Evolutionary conservation across 2,888 invertebrate species (phyloP).

Genomic region (Athalia circularis): DNA sequence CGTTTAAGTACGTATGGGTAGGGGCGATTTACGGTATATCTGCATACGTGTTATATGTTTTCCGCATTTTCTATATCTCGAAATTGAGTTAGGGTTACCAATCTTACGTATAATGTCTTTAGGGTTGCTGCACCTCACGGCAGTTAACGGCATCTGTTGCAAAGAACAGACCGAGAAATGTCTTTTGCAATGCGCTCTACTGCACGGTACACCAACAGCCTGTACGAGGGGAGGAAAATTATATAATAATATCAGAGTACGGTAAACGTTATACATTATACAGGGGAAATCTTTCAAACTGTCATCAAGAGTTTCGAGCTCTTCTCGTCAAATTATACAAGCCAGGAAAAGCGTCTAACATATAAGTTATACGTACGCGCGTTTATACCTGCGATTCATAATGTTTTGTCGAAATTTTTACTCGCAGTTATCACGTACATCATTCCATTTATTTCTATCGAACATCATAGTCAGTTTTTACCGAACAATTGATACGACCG

Average conservation of each 20-base stretch:
- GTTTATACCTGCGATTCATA: too few relatives aligned
- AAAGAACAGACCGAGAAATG: conserved; percentile 53
- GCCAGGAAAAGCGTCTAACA: not conserved
- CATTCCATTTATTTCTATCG: too few relatives aligned
- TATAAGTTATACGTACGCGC: not conserved
- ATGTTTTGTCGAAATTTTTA: too few relatives aligned
- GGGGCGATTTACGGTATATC: not conserved
- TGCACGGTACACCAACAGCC: conserved; percentile 34
- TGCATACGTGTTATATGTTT: not conserved
- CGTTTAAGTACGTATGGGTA: too few relatives aligned
- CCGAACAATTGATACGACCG: too few relatives aligned
- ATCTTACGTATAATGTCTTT: not conserved
- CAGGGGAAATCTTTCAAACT: conserved; percentile 66
- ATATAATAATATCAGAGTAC: conserved; percentile 30
- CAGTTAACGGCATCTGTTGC: conserved; percentile 66
- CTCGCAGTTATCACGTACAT: too few relatives aligned
- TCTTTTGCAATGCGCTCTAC: conserved; percentile 50
- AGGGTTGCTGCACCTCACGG: conserved; percentile 29
- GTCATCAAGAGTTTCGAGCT: conserved; percentile 62
- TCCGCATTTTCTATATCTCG: conserved; percentile 20
- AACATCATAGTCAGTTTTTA: too few relatives aligned
- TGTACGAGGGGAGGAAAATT: conserved; percentile 7
- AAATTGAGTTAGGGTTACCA: conserved; percentile 1
- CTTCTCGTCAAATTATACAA: not conserved
- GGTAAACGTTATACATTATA: conserved; percentile 59